These are phyloP conservation scores for Spea multiplicata DNA, from an alignment of 2,113 vertebrate genomes.

Conservation along the genomic window DNA sequence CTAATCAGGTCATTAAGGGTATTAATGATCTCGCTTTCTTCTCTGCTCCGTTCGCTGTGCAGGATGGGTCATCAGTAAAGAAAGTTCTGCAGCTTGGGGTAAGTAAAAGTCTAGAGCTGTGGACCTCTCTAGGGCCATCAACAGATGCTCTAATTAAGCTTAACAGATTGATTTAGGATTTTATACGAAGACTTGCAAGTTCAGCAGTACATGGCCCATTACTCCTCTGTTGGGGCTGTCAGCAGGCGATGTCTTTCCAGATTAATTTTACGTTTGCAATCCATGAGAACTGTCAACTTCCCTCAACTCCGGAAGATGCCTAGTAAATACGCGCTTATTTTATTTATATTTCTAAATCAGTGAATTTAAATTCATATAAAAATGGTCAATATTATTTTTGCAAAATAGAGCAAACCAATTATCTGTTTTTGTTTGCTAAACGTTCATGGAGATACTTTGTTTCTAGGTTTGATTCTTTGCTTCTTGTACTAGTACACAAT, in stretches of 20 bases:
- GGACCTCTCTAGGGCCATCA: constrained; percentile 40
- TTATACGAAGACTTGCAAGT: constrained; percentile 41
- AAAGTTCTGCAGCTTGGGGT: constrained; percentile 37
- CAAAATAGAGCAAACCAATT: too few relatives aligned
- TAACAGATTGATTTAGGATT: constrained; percentile 49
- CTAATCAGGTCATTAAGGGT: background rate
- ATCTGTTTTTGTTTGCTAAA: too few relatives aligned
- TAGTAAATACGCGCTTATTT: constrained; percentile 33
- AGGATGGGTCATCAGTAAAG: constrained; percentile 43
- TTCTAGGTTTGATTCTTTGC: too few relatives aligned
- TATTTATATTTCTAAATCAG: background rate
- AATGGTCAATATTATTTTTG: too few relatives aligned
- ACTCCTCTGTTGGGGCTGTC: constrained; percentile 46
- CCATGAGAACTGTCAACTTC: constrained; percentile 41
- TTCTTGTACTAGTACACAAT: too few relatives aligned
- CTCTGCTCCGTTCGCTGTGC: constrained; percentile 1
- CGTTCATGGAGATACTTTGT: too few relatives aligned
- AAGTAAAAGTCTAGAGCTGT: constrained; percentile 27
- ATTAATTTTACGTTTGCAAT: constrained; percentile 42
- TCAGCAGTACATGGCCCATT: constrained; percentile 42
- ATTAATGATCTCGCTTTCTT: constrained; percentile 10
- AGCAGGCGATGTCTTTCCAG: constrained; percentile 45
- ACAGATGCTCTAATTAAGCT: constrained; percentile 48
- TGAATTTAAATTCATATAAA: too few relatives aligned
- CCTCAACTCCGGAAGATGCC: constrained; percentile 18